A percentile compares a stretch with the other conserved stretches of the same genome.
phyloP scores from a whole-genome alignment of 2,888 invertebrate genomes.

The Calliopum simillimum region DNA sequence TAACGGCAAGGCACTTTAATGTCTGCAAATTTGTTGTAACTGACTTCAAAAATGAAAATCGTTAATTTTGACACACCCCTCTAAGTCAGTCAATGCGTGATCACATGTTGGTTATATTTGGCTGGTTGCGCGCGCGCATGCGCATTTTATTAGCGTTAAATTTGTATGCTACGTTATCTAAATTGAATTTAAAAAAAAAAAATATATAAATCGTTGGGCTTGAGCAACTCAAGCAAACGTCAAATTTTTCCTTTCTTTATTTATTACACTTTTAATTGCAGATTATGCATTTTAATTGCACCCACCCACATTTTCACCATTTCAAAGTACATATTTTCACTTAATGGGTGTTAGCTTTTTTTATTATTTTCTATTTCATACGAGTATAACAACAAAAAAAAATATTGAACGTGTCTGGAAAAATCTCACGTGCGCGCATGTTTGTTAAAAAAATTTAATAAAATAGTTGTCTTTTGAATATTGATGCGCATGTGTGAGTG shows the following conservation, averaged over 20 bases:
- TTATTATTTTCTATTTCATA: background rate
- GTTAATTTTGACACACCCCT: constrained; percentile 11
- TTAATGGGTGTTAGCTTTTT: background rate
- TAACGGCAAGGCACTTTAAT: too few relatives aligned
- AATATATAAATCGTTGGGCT: background rate
- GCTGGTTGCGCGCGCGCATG: background rate
- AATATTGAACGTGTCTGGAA: background rate
- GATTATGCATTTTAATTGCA: constrained; percentile 21
- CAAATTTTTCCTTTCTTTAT: background rate
- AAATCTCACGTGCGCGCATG: constrained; percentile 13
- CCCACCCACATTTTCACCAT: constrained; percentile 24
- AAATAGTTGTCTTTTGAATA: background rate
- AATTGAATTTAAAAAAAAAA: too few relatives aligned
- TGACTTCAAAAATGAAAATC: background rate
- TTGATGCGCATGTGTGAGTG: background rate
- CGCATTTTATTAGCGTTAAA: constrained; percentile 5
- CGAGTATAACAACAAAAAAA: too few relatives aligned
- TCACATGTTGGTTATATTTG: background rate
- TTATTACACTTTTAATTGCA: background rate
- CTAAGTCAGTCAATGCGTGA: background rate
- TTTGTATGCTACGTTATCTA: background rate
- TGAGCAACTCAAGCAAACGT: background rate
- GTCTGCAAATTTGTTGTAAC: too few relatives aligned
- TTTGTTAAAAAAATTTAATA: background rate
- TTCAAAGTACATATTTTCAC: constrained; percentile 21